Evolutionary conservation across 2,797 vertebrate species (phyloP), one percentile per base, ranked within the genome.

Genomic region (Halcyon badia): DNA sequence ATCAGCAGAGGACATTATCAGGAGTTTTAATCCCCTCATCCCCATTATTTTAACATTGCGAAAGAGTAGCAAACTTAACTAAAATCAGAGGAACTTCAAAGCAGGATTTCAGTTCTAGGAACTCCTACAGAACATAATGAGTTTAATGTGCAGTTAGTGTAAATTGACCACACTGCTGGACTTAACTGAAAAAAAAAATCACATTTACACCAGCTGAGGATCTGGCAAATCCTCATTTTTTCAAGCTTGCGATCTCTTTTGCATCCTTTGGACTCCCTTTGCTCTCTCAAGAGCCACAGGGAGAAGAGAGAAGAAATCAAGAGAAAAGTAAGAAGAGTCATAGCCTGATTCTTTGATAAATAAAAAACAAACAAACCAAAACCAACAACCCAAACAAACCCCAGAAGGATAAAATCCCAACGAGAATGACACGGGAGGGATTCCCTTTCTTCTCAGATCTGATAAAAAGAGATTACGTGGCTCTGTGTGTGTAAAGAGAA

Each of bases 361-460:
- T 57, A 64, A 86, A 89, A 87, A 87, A 79, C 65, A 69, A 51
- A 48, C 41, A 44, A n/a, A 25, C 3, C 57, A 22, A 33, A 58
- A 25, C 39, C 20, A n/a, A 31, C 19, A 14, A 31, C 26, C 39
- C 37, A 33, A 66, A n/a, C 16, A 54, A 6, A 26, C 13, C 6
- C 57, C 60, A 69, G 8, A 5, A 66, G 35, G 51, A 25, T 8
- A 84, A 82, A 83, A 94, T 20, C 72, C 48, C 6, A 0, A 26
- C 57, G 5, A 41, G 35, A 65, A 61, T 26, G 28, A 31, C 78
- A 39, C 25, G 11, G 65, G 57, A 89, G 65, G 70, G 85, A 79
- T 90, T 77, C 70, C 65, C 54, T 98, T 98, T 97, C 95, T 90
- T 87, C 71, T 76, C 56, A 73, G 79, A 94, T 95, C 82, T 91